Conservation (phyloP, 1,140 invertebrate genomes). For the Microplitis mediator region DNA sequence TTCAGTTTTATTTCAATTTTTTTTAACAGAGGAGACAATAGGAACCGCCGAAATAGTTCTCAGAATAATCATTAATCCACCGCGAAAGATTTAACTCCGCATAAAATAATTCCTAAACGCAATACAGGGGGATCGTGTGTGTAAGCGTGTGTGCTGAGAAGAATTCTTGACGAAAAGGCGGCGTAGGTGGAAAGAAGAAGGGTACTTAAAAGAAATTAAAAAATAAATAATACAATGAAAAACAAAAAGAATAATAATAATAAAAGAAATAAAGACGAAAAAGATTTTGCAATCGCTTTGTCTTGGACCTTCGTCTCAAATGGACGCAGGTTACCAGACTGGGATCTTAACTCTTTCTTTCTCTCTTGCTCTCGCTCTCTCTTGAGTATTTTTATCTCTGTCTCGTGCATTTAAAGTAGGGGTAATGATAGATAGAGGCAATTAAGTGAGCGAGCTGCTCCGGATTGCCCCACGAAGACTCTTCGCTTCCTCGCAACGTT, state of each 20-base stretch:
- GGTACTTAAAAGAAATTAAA: no score
- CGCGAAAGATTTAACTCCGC: conserved; percentile 32
- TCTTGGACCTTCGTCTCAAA: conserved; percentile 3
- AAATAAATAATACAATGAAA: no score
- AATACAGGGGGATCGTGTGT: conserved; percentile 1
- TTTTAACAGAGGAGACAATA: conserved; percentile 25
- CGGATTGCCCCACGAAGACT: conserved; percentile 26
- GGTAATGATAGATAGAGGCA: conserved; percentile 43
- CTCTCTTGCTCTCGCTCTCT: not conserved
- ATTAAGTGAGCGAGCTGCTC: conserved; percentile 39
- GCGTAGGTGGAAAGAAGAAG: conserved; percentile 3
- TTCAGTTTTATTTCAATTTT: no score
- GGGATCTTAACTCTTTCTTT: not conserved
- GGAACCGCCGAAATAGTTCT: conserved; percentile 30
- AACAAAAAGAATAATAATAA: not conserved
- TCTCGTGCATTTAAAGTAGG: conserved; percentile 19
- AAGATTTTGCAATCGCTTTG: conserved; percentile 3
- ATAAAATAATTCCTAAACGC: conserved; percentile 36
- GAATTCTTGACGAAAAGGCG: conserved; percentile 2
- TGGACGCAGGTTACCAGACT: not conserved
- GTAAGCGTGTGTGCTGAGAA: not conserved
- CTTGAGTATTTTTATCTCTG: not conserved
- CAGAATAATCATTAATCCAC: conserved; percentile 40
- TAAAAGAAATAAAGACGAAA: not conserved
- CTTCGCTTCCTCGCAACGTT: not conserved